Conservation (phyloP, 2,888 invertebrate species). For the Microplitis deprimator region DNA sequence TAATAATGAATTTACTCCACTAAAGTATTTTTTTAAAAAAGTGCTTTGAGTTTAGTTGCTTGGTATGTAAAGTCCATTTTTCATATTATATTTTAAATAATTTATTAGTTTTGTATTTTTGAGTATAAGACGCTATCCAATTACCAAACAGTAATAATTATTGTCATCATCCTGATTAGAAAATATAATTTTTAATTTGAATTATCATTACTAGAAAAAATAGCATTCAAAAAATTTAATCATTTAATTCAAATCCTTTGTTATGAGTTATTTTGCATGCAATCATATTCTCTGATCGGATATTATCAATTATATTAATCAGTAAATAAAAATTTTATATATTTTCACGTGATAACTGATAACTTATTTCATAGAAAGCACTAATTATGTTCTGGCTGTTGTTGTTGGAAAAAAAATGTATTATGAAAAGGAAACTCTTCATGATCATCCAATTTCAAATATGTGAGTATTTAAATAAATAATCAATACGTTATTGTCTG, state of each 20-base stretch:
- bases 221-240: too few relatives aligned
- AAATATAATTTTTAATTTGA: too few relatives aligned
- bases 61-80: not conserved
- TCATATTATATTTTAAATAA: not conserved
- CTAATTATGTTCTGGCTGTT: slow-evolving; percentile 15
- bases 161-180: too few relatives aligned
- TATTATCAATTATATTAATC: too few relatives aligned
- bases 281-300: too few relatives aligned
- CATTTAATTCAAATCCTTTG: too few relatives aligned
- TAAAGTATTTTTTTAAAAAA: not conserved
- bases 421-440: slow-evolving; percentile 56
- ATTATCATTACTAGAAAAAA: too few relatives aligned
- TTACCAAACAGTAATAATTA: not conserved
- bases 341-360: too few relatives aligned
- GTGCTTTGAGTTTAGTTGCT: not conserved
- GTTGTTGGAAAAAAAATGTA: slow-evolving; percentile 47
- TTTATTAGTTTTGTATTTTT: not conserved
- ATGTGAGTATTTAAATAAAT: slow-evolving; percentile 54
- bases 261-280: too few relatives aligned
- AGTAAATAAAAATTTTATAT: too few relatives aligned
- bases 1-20: not conserved
- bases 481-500: slow-evolving; percentile 6
- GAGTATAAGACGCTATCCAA: not conserved
- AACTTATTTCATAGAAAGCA: not conserved
- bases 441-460: slow-evolving; percentile 56